Percentiles rank a stretch among this genome's conserved stretches.
Evolutionary conservation across 2,888 invertebrate genomes (phyloP).

Genomic region (Eristalis pertinax): DNA sequence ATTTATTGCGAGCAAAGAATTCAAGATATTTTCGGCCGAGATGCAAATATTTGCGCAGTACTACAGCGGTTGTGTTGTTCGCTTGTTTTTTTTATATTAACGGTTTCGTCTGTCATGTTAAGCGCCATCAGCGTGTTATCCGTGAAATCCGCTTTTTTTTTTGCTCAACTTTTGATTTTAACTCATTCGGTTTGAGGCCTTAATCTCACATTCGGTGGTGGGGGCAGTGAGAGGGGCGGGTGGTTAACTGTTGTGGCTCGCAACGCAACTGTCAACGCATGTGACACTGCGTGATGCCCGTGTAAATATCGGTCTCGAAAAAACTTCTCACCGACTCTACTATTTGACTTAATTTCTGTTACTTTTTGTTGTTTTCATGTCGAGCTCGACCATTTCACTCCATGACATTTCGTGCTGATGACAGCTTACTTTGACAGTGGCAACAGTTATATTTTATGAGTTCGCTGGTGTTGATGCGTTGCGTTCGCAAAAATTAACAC

Average conservation of each 20-base stretch:
- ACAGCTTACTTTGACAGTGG: not conserved
- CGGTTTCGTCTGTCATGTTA: not conserved
- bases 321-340: not conserved
- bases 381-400: not conserved
- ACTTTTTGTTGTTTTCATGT: not conserved
- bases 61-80: not conserved
- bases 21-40: not conserved
- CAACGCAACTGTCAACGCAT: not conserved
- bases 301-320: not conserved
- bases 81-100: not conserved
- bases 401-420: not conserved
- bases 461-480: not conserved
- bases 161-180: not conserved
- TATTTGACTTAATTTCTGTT: not conserved
- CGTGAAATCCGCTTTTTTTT: not conserved
- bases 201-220: not conserved
- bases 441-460: not conserved
- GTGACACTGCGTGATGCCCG: not conserved
- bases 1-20: not conserved
- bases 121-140: no score
- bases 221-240: not conserved
- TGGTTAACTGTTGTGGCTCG: not conserved
- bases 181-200: not conserved
- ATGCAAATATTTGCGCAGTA: not conserved
- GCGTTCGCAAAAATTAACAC: not conserved